Evolutionary conservation across 2,888 invertebrate genomes (phyloP).

Genomic region (Eremobia ochroleuca): DNA sequence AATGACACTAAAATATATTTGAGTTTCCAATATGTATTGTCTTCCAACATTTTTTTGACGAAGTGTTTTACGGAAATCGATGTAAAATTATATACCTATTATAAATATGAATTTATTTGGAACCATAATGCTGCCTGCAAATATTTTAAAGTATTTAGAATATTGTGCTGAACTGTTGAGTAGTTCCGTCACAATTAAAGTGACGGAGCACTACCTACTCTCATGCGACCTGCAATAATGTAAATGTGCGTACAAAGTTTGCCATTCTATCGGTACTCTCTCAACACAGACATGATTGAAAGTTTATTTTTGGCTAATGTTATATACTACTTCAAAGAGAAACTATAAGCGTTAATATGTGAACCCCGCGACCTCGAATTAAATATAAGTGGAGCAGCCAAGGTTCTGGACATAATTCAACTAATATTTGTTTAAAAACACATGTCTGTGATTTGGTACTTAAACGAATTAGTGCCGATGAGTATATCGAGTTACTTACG

Average conservation of each 20-base stretch:
- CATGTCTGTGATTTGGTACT: slow-evolving; percentile 37
- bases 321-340: slow-evolving; percentile 49
- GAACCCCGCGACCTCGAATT: slow-evolving; percentile 51
- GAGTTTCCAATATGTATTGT: slow-evolving; percentile 41
- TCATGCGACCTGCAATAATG: slow-evolving; percentile 24
- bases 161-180: slow-evolving; percentile 25
- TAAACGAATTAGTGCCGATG: slow-evolving; percentile 36
- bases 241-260: slow-evolving; percentile 29
- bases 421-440: slow-evolving; percentile 29
- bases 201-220: neutral
- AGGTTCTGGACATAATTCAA: slow-evolving; percentile 27
- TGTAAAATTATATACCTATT: slow-evolving; percentile 28
- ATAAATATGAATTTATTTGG: slow-evolving; percentile 30
- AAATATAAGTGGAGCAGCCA: slow-evolving; percentile 44
- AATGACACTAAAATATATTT: slow-evolving; percentile 15
- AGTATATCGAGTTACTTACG: slow-evolving; percentile 14
- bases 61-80: slow-evolving; percentile 18
- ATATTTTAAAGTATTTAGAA: slow-evolving; percentile 19
- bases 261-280: slow-evolving; percentile 23
- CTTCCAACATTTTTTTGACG: slow-evolving; percentile 52
- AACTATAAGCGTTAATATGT: slow-evolving; percentile 41
- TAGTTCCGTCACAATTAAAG: neutral
- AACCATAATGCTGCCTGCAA: neutral
- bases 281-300: slow-evolving; percentile 35
- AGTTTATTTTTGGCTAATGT: slow-evolving; percentile 38